Base-by-base conservation (phyloP, 2,888 invertebrate genomes). In the Notodonta dromedarius region DNA sequence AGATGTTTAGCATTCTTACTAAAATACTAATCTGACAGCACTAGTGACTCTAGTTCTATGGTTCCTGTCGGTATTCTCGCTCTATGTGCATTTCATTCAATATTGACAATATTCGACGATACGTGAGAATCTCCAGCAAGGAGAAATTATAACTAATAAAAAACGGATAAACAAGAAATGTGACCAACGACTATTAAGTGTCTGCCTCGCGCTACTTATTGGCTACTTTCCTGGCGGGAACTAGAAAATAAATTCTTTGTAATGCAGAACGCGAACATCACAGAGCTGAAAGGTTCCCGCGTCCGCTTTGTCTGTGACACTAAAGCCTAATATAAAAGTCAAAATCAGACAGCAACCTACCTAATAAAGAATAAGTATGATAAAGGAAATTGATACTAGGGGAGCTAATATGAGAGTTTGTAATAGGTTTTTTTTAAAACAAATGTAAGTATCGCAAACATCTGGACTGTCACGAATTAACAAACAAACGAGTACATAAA, bases 251-350 rank as follows among this genome's bases (percentile, higher is more conserved):
- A 65, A 59, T 54, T 72, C 73, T 72, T 72, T 72, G 73, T 64
- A 53, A 72, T 69, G 60, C 65, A 65, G 69, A 72, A 55, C 59
- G 67, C 53, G 16, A 55, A 51, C 32, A 62, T 35, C 46, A 53
- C 50, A 50, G 4, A 56, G 32, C 52, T 60, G 55, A 68, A 69
- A 71, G 61, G 57, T 59, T 60, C 46, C 50, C 60, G 56, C 56
- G 57, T 57, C 40, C 14, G 12, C 65, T 70, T 62, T 68, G 72
- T 65, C 57, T 24, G 32, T 12, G 12, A 12, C 24, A 54, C 53
- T 56, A 52, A 58, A 59, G 54, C 52, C 60, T 72, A 61, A 72
- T 72, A 69, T 62, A 72, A 72, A 70, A 72, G 65, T 72, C 73
- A 72, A 70, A 64, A 65, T 70, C 50, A 52, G 50, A 64, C 62